phyloP scores from a whole-genome alignment of 2,888 invertebrate genomes.

The Drosophila niveifrons region DNA sequence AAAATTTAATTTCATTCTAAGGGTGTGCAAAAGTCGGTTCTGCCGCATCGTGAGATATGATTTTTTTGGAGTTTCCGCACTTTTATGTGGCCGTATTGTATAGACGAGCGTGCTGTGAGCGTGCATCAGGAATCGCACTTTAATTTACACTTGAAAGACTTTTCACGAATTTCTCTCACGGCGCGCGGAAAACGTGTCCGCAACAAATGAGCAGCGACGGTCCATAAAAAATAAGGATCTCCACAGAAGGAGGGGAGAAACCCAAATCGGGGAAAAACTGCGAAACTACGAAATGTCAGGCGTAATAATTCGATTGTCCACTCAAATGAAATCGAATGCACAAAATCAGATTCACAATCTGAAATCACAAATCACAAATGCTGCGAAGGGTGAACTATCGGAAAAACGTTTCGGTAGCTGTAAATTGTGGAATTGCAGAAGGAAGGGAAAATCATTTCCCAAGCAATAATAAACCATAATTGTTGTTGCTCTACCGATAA shows the following conservation, averaged over 20 bases:
- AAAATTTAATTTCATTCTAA: background rate
- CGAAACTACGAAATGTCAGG: slow-evolving; percentile 49
- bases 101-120: slow-evolving; percentile 58
- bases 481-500: slow-evolving; percentile 71
- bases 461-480: slow-evolving; percentile 78
- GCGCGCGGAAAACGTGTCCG: slow-evolving; percentile 68
- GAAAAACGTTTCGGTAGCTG: slow-evolving; percentile 11
- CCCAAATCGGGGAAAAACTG: background rate
- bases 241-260: slow-evolving; percentile 8
- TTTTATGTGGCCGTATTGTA: slow-evolving; percentile 38
- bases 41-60: slow-evolving; percentile 9
- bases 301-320: slow-evolving; percentile 77
- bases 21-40: slow-evolving; percentile 10
- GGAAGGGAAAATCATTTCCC: slow-evolving; percentile 63
- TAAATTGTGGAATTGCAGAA: slow-evolving; percentile 17
- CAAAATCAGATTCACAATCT: slow-evolving; percentile 57
- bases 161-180: slow-evolving; percentile 67
- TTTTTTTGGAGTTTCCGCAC: slow-evolving; percentile 51
- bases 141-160: slow-evolving; percentile 75
- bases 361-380: slow-evolving; percentile 57
- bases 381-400: slow-evolving; percentile 35
- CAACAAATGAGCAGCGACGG: slow-evolving; percentile 76
- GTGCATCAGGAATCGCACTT: slow-evolving; percentile 68
- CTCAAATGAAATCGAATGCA: slow-evolving; percentile 79
- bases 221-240: slow-evolving; percentile 61